Conservation (phyloP, 92 coral and sea anemone species). For the Montipora capitata region DNA sequence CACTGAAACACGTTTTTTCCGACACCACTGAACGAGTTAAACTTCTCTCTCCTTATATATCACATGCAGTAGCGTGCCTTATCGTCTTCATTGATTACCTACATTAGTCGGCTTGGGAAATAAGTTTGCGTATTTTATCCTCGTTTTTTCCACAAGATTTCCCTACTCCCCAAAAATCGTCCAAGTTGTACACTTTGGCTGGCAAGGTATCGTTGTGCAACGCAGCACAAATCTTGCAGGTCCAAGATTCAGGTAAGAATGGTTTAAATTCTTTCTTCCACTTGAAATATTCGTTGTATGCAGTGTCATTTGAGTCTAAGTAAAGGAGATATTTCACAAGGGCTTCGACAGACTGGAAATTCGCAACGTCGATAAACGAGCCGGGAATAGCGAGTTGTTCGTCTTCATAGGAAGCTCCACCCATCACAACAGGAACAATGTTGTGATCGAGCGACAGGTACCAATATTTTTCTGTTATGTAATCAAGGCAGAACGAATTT, state of each 20-base stretch:
- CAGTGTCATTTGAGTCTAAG: conserved; percentile 72
- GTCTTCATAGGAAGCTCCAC: conserved; percentile 78
- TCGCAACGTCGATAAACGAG: conserved; percentile 86
- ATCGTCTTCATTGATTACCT: too few species aligned
- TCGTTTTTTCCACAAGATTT: conserved; percentile 56
- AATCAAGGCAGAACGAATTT: conserved; percentile 75
- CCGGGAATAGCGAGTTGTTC: conserved; percentile 85
- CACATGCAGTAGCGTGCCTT: too few species aligned
- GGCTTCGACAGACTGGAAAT: conserved; percentile 79
- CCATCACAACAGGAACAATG: conserved; percentile 91
- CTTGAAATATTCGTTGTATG: conserved; percentile 69
- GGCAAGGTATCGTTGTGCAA: conserved; percentile 55
- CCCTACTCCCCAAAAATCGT: conserved; percentile 61
- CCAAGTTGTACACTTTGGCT: conserved; percentile 44
- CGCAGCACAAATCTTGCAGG: conserved; percentile 89
- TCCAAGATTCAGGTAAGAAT: conserved; percentile 73
- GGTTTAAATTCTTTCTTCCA: conserved; percentile 70
- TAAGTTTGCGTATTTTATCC: conserved; percentile 33
- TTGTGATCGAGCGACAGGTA: conserved; percentile 62
- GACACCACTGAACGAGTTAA: too few species aligned
- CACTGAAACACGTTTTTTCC: too few species aligned
- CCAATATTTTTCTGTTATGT: conserved; percentile 97
- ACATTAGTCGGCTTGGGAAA: background rate
- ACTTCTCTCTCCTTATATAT: too few species aligned
- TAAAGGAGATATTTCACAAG: conserved; percentile 65